These are phyloP conservation scores for Cacatua alba DNA, from an alignment of 2,113 vertebrate genomes.

Conservation along the genomic window DNA sequence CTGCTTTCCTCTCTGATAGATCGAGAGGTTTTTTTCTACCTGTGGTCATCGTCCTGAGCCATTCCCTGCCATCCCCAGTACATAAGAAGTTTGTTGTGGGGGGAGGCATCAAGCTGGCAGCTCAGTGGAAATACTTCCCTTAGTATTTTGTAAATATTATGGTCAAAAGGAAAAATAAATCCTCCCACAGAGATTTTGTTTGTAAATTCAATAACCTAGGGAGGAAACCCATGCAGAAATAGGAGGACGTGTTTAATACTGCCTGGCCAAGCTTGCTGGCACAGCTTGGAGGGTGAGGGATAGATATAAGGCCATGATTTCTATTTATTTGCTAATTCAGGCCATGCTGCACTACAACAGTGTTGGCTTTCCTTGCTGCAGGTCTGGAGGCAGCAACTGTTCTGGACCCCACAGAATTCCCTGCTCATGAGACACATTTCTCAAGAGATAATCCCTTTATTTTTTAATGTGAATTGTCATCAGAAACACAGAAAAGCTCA, in stretches of 20 bases:
- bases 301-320: not conserved
- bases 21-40: not conserved
- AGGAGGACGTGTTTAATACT: not conserved
- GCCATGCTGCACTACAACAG: accelerated
- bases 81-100: not conserved
- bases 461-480: not conserved
- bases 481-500: not conserved
- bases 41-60: accelerated
- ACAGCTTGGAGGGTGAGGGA: not conserved
- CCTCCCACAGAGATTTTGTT: not conserved
- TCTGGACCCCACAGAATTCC: not conserved
- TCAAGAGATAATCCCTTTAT: not conserved
- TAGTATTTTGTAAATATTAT: not conserved
- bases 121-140: not conserved
- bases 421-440: not conserved
- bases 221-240: not conserved
- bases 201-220: not conserved
- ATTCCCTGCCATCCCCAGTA: too few species aligned
- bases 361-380: accelerated
- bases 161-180: not conserved
- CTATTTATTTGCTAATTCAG: not conserved
- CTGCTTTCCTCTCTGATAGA: not conserved
- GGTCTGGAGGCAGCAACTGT: not conserved
- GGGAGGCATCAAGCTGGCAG: not conserved
- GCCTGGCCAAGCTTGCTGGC: not conserved